A percentile compares a stretch with the other conserved stretches of the same genome.
phyloP scores from a whole-genome alignment of 2,113 vertebrate species.

The Centropus unirufus region DNA sequence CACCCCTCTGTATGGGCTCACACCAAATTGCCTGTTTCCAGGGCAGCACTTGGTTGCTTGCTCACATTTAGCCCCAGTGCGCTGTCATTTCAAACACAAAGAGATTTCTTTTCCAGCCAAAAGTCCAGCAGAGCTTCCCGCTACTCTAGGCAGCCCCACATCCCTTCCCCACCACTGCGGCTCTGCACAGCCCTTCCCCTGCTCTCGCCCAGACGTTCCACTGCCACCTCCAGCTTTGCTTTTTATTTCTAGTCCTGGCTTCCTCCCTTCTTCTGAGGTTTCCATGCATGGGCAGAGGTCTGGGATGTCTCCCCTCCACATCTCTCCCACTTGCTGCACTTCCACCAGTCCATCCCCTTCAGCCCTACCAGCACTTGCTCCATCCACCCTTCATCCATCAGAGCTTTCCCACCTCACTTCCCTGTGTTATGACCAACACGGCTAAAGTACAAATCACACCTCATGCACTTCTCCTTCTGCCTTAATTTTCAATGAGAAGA shows the following conservation, averaged over 20 bases:
- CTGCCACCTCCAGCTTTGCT: neutral
- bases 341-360: neutral
- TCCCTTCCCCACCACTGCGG: neutral
- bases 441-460: neutral
- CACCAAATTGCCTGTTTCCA: neutral
- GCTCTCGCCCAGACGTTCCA: neutral
- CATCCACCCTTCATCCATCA: neutral
- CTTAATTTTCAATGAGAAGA: neutral
- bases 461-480: neutral
- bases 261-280: neutral
- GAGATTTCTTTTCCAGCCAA: neutral
- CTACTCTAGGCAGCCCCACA: neutral
- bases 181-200: neutral
- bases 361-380: neutral
- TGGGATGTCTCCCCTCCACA: neutral
- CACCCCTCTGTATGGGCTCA: neutral
- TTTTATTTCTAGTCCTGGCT: neutral
- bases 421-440: fast-evolving
- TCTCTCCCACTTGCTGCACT: neutral
- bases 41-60: neutral
- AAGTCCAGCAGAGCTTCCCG: neutral
- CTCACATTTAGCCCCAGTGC: neutral
- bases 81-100: neutral
- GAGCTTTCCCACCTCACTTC: neutral
- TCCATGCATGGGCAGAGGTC: neutral